Conservation (phyloP, 2,888 invertebrate species). For the Deroplatys truncata region DNA sequence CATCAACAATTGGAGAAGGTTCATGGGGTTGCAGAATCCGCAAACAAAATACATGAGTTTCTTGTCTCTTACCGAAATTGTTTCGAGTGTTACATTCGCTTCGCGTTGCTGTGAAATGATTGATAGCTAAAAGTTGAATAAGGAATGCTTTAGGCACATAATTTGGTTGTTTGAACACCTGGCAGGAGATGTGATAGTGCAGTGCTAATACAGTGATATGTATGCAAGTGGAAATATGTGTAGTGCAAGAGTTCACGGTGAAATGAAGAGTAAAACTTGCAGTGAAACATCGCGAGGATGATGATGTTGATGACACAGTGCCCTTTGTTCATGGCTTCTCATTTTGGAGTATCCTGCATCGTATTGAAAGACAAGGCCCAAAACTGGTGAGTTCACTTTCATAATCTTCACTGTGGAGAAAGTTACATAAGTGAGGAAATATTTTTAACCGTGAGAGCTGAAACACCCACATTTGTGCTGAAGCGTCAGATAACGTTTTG, state of each 20-base stretch:
- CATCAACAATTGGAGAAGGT: too few relatives aligned
- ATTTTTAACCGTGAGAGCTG: too few relatives aligned
- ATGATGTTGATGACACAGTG: neutral
- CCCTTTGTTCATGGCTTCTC: neutral
- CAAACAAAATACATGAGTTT: too few relatives aligned
- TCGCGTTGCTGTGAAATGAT: too few relatives aligned
- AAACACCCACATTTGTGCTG: too few relatives aligned
- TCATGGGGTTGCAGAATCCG: too few relatives aligned
- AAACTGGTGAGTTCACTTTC: neutral
- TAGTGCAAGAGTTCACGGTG: neutral
- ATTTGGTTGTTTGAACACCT: too few relatives aligned
- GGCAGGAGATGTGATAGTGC: neutral
- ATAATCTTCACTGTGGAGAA: neutral
- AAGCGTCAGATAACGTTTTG: too few relatives aligned
- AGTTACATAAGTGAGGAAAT: too few relatives aligned
- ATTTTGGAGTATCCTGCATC: neutral
- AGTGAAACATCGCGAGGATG: neutral
- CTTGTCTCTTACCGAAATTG: too few relatives aligned
- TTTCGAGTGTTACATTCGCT: too few relatives aligned
- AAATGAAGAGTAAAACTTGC: neutral
- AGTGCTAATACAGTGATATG: neutral
- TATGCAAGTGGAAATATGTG: neutral
- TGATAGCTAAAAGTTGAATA: too few relatives aligned
- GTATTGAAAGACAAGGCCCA: neutral
- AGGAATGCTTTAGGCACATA: neutral